phyloP scores from a whole-genome alignment of 2,113 vertebrate species.

The Diadophis punctatus region DNA sequence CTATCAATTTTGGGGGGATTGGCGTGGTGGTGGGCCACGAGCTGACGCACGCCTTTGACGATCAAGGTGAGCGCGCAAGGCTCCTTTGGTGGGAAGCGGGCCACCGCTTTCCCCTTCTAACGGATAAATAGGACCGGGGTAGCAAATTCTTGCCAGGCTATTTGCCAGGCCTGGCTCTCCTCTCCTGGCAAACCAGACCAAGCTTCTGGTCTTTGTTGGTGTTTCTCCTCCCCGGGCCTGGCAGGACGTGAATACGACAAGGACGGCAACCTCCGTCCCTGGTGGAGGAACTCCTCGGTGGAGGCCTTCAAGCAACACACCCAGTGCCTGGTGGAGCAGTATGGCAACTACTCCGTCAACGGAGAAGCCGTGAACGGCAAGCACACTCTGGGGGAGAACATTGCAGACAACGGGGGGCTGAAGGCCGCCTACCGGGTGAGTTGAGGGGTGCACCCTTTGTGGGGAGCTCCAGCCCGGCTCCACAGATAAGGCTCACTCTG shows the following conservation, averaged over 20 bases:
- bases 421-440: constrained; percentile 91
- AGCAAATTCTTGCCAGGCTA: neutral
- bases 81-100: neutral
- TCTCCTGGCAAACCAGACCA: neutral
- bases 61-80: constrained; percentile 82
- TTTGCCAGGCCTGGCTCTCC: neutral
- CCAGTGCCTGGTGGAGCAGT: constrained; percentile 91
- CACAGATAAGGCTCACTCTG: neutral
- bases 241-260: constrained; percentile 94
- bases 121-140: neutral
- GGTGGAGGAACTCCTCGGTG: constrained; percentile 95
- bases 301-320: constrained; percentile 93
- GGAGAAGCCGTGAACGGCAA: constrained; percentile 86
- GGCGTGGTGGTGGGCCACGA: constrained; percentile 98
- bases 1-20: constrained; percentile 94
- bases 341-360: constrained; percentile 87
- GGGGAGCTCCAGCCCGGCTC: neutral
- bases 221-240: neutral
- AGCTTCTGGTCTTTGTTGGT: neutral
- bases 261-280: constrained; percentile 89
- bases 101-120: neutral
- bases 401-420: constrained; percentile 93
- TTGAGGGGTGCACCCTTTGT: neutral
- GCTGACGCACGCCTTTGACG: constrained; percentile 94
- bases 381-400: constrained; percentile 96